Base-by-base conservation (phyloP, 2,888 invertebrate species). In the Plagodis dolabraria region DNA sequence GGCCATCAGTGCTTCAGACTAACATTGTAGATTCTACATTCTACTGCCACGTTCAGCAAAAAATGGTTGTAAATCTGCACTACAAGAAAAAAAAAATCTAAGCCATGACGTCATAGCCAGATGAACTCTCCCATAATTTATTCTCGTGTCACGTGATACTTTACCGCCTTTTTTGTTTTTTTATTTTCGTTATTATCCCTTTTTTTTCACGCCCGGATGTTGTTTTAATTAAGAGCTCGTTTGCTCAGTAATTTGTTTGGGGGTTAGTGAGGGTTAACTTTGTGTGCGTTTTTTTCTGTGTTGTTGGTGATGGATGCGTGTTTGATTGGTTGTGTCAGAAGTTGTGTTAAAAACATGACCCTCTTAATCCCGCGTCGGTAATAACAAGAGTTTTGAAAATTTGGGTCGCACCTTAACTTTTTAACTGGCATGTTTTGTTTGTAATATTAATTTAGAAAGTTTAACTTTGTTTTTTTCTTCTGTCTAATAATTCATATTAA, bases 171-270 rank as follows among this genome's bases (percentile, higher is more conserved):
- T 59, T 44, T 50, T 7, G 4, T 7, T 33, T 33, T 33, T 33
- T 33, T 44, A 46, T 53, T 53, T n/a, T 11, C 11, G 40, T 50
- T 42, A 33, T n/a, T 50, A 50, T 9, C 49, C 45, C 33, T 10
- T 53, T 53, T 52, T 52, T 46, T 33, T 5, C 10, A 40, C 36
- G 11, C 52, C 58, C 48, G 45, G 58, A 52, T 52, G 64, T 64
- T 57, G 53, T 60, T 60, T 63, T 68, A 65, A 65, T 68, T 60
- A 64, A 60, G 63, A 57, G 57, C 49, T 58, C 64, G 68, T 64
- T 67, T 68, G 62, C 57, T 58, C 35, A 42, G 52, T 63, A 64
- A 65, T 68, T 65, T 63, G 64, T 65, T 63, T 53, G 38, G 50
- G 54, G 58, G 65, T 12, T 64, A 61, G 52, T 48, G 54, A 49